phyloP scores from a whole-genome alignment of 2,888 invertebrate genomes.

The Cheilosia soror region DNA sequence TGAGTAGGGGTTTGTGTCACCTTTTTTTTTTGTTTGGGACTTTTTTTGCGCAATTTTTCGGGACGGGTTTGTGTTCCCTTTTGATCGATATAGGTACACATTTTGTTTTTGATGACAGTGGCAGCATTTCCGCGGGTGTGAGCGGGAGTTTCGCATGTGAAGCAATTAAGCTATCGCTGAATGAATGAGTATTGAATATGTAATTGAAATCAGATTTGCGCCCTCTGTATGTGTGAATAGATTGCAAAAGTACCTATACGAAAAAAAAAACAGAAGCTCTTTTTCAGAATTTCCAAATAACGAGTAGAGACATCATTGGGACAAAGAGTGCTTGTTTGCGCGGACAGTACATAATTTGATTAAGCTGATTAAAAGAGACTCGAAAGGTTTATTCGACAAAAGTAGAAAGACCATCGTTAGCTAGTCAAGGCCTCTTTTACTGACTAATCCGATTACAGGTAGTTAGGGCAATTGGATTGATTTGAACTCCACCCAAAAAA shows the following conservation, averaged over 20 bases:
- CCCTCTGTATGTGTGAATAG: background rate
- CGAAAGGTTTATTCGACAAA: slow-evolving; percentile 19
- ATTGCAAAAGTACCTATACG: slow-evolving; percentile 18
- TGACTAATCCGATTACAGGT: slow-evolving; percentile 54
- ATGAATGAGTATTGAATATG: slow-evolving; percentile 43
- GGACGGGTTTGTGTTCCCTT: slow-evolving; percentile 2
- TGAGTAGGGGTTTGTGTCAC: slow-evolving; percentile 49
- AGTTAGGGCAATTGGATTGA: slow-evolving; percentile 38
- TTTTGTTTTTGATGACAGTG: background rate
- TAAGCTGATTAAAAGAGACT: slow-evolving; percentile 64
- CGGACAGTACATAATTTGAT: slow-evolving; percentile 52
- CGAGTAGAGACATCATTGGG: slow-evolving; percentile 7
- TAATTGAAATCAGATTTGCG: slow-evolving; percentile 48
- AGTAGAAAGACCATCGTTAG: slow-evolving; percentile 34
- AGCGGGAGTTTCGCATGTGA: slow-evolving; percentile 11
- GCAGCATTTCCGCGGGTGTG: background rate
- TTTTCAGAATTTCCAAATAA: slow-evolving; percentile 39
- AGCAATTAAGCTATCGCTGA: slow-evolving; percentile 55
- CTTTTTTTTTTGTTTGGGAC: slow-evolving; percentile 12
- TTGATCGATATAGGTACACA: background rate
- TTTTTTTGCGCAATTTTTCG: background rate
- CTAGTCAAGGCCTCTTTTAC: slow-evolving; percentile 48
- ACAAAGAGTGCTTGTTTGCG: slow-evolving; percentile 9
- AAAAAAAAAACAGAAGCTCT: background rate
- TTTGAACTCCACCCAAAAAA: slow-evolving; percentile 12